Base-by-base conservation (phyloP, 2,113 vertebrate species). In the Isurus oxyrinchus region DNA sequence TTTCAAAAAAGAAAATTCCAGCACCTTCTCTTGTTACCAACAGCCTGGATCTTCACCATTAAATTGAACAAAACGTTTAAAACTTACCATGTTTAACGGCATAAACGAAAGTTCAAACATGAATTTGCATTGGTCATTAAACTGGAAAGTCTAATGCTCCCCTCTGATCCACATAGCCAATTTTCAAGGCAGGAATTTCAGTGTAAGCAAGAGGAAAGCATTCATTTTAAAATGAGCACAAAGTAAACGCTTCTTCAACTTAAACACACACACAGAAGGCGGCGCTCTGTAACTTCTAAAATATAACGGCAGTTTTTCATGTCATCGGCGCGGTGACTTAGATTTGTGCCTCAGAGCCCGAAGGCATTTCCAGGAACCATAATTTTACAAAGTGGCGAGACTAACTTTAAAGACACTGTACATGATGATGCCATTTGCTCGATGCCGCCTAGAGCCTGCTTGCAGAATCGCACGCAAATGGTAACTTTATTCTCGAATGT, bases 61-160 rank as follows among this genome's bases (percentile, higher is more conserved):
- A 69, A 95, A 5, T 95, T 69, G 40, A 53, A 95, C n/a, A 95
- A 95, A 63, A 94, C 44, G 5, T 94, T 72, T 14, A 95, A 94
- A 72, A 69, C 94, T 95, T 14, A 95, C 90, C 90, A 95, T 69
- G 63, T 95, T 69, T 69, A 95, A 95, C 94, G 49, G 21, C 66
- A 69, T 25, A 69, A 49, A 95, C 66, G 49, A 69, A 95, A 67
- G 11, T 69, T 72, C n/a, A 95, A 69, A 95, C 40, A 95, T 25
- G 66, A 25, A 40, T 72, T 2, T 95, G 61, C 66, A 27, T 23
- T 53, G 66, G 40, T 7, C 94, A 95, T 53, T 95, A 49, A 69
- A 10, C 19, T 66, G 61, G 61, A 94, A 94, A 67, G 19, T 44
- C 66, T 67, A 94, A 53, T 69, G 63, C 31, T 69, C 53, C 44